Evolutionary conservation across 2,888 invertebrate species (phyloP), one percentile per base, ranked within the genome.

Genomic region (Ophioninae sp.): DNA sequence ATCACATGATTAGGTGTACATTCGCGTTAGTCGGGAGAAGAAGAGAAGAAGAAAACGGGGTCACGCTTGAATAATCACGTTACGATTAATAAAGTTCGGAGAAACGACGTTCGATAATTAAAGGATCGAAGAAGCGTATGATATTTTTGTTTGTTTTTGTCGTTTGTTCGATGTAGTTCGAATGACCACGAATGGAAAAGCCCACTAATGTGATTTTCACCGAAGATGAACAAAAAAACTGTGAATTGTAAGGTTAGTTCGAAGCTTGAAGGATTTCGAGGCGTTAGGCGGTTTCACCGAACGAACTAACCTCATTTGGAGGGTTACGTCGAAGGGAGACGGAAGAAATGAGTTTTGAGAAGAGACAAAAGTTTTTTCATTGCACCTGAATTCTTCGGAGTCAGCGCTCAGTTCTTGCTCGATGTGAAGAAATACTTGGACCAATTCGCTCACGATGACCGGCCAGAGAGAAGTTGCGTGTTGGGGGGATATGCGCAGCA

Each of bases 381-480:
- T 92, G 89, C 93, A 97, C 97, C 95, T 96, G 91, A 96, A 95
- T 89, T 97, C 96, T 87, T 97, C 97, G 8, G 95, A 95, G 87
- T 96, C 96, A 0, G 95, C 95, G 62, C 95, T 95, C 69, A 98
- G 93, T 90, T 97, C 97, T 90, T 97, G 96, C 91, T 98, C 98
- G 89, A 98, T 96, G 89, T 97, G 96, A 77, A 97, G 93, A 89
- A 98, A 96, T 0, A 97, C 97, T 93, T 97, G 97, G 80, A 97
- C 96, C 95, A 98, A 95, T 94, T 98, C 98, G 70, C 97, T 97
- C 87, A 98, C 96, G 89, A 98, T 97, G 70, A 97, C 96, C 7
- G 98, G 98, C 98, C 98, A 98, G 77, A 98, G 94, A 0, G 97
- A 97, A 17, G 97, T 97, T 8, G 98, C 95, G 89, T 97, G 96